Evolutionary conservation across 2,888 invertebrate genomes (phyloP).

Genomic region (Leistus spinibarbis): DNA sequence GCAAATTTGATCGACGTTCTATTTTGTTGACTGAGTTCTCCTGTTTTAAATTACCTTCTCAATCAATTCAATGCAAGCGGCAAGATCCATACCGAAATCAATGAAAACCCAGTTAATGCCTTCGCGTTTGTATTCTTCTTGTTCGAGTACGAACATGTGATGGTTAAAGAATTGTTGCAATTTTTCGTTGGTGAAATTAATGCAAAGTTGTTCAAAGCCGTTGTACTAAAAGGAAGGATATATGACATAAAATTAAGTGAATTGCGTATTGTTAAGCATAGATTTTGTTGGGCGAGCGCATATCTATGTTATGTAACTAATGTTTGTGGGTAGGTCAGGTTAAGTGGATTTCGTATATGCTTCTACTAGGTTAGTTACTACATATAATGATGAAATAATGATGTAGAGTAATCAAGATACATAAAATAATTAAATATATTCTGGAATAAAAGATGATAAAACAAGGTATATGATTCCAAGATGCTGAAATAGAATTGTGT

Average conservation of each 20-base stretch:
- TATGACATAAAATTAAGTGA: neutral
- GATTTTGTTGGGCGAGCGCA: neutral
- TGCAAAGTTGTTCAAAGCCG: constrained; percentile 99
- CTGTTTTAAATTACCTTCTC: constrained; percentile 78
- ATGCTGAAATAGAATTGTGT: neutral
- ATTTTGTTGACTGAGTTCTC: neutral
- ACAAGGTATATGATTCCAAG: neutral
- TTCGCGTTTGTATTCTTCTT: constrained; percentile 98
- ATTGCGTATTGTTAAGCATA: neutral
- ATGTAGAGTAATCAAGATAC: neutral
- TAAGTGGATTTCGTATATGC: neutral
- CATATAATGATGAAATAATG: neutral
- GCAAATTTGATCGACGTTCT: neutral
- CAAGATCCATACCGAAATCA: constrained; percentile 99
- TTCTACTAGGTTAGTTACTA: neutral
- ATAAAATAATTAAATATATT: neutral
- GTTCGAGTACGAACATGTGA: constrained; percentile 99
- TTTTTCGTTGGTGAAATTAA: constrained; percentile 99
- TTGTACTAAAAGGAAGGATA: constrained; percentile 71
- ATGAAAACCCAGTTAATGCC: constrained; percentile 98
- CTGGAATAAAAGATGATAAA: neutral
- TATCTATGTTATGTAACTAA: neutral
- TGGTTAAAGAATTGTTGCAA: constrained; percentile 99
- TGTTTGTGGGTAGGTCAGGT: neutral
- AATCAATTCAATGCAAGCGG: constrained; percentile 97